Evolutionary conservation across 2,888 invertebrate species (phyloP), one percentile per base, ranked within the genome.

Genomic region (Lapara coniferarum): DNA sequence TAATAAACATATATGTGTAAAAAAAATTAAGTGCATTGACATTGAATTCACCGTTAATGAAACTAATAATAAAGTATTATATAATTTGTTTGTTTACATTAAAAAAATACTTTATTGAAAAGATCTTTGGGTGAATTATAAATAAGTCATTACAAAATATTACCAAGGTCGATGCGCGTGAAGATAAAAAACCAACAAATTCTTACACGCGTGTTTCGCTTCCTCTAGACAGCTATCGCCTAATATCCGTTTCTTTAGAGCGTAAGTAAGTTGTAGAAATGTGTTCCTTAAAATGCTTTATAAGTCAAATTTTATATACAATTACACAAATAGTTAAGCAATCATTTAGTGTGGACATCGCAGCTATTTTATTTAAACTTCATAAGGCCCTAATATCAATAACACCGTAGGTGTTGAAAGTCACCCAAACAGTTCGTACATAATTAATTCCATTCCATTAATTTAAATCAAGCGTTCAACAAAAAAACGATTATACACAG

Each of bases 401-500:
- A 59, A 10, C 59, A 44, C 57, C 57, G 19, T 57, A 63, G 25
- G 19, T 49, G 46, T 63, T 63, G 49, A 49, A 49, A 19, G 63
- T 63, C 59, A 63, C 49, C 49, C 46, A 46, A 49, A 63, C 12
- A 19, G 10, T 63, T 46, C 49, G 13, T 13, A 25, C 19, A 49
- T 19, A 25, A 13, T 63, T 12, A 46, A 63, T 46, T 56, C 63
- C 7, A 46, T 12, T n/a, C 46, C 59, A 49, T 63, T 63, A 49
- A 63, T 63, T 49, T 12, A 19, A 63, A 63, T 49, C 7, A 63
- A 49, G 19, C 12, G 16, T 63, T 49, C 46, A 46, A 63, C 19
- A 63, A 63, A 49, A 19, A 63, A 49, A 19, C 46, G 19, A 63
- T 19, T 49, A 70, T 68, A 67, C 10, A 66, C 25, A 67, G 55